A percentile compares a stretch with the other conserved stretches of the same genome.
These are phyloP conservation scores for Strix aluco DNA, from an alignment of 2,113 vertebrate genomes.

Conservation along the genomic window DNA sequence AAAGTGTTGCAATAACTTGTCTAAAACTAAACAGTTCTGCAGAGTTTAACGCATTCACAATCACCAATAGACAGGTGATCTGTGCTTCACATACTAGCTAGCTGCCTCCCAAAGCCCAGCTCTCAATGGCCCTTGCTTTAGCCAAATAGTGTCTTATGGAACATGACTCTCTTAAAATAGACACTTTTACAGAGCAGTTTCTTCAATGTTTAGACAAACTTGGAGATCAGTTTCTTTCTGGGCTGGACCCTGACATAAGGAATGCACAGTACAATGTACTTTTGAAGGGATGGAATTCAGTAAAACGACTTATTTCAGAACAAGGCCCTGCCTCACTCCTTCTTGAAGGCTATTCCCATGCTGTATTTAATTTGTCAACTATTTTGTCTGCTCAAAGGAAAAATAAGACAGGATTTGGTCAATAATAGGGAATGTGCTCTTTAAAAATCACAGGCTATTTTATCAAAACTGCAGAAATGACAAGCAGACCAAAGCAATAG, in stretches of 20 bases:
- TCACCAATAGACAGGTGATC: no score
- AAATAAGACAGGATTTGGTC: background rate
- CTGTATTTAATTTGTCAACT: background rate
- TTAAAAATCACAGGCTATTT: background rate
- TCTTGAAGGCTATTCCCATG: background rate
- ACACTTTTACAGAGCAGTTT: background rate
- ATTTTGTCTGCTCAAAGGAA: background rate
- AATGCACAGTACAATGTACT: background rate
- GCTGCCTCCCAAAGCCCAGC: background rate
- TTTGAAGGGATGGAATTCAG: background rate
- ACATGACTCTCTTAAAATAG: background rate
- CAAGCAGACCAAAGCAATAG: background rate
- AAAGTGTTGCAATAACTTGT: background rate
- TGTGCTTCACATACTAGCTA: background rate
- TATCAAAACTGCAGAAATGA: background rate
- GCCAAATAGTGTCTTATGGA: background rate
- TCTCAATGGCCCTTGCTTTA: background rate
- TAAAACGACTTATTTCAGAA: constrained; percentile 12
- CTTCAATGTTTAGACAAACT: background rate
- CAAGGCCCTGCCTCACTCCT: background rate
- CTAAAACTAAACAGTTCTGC: background rate
- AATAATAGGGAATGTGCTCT: background rate
- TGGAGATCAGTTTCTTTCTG: background rate
- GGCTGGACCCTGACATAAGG: background rate
- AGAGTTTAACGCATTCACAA: background rate